Conservation (phyloP, 2,797 vertebrate genomes). For the Muraenolepis orangiensis region DNA sequence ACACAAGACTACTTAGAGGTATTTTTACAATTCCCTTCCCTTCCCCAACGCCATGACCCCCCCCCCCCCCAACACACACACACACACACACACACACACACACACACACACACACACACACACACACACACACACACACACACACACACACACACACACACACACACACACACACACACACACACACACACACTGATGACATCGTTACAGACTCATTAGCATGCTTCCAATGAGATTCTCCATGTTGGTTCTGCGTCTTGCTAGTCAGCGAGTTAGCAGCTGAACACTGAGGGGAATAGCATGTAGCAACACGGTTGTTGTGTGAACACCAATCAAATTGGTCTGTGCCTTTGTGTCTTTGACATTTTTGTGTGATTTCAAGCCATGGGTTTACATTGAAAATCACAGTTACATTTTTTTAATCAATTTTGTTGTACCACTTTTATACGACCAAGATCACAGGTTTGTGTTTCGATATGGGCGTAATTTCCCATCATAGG, state of each 20-base stretch:
- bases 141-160: too few relatives aligned
- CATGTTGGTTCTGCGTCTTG: not conserved
- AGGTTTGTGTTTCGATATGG: not conserved
- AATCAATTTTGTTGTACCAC: not conserved
- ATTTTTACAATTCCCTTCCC: too few relatives aligned
- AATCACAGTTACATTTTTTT: not conserved
- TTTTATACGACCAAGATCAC: not conserved
- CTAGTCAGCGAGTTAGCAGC: not conserved
- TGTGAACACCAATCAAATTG: not conserved
- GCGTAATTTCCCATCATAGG: not conserved
- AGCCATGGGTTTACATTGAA: not conserved
- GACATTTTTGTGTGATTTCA: not conserved
- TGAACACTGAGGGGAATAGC: not conserved
- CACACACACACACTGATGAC: too few relatives aligned
- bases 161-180: not conserved
- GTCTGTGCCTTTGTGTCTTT: not conserved
- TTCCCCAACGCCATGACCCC: too few relatives aligned
- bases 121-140: not conserved
- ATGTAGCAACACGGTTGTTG: too few relatives aligned
- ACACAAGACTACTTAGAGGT: not conserved
- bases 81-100: not conserved
- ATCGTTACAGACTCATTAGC: not conserved
- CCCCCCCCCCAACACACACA: not conserved
- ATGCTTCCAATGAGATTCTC: not conserved
- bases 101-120: not conserved